phyloP scores from a whole-genome alignment of 2,113 vertebrate genomes.

The Addax nasomaculatus region DNA sequence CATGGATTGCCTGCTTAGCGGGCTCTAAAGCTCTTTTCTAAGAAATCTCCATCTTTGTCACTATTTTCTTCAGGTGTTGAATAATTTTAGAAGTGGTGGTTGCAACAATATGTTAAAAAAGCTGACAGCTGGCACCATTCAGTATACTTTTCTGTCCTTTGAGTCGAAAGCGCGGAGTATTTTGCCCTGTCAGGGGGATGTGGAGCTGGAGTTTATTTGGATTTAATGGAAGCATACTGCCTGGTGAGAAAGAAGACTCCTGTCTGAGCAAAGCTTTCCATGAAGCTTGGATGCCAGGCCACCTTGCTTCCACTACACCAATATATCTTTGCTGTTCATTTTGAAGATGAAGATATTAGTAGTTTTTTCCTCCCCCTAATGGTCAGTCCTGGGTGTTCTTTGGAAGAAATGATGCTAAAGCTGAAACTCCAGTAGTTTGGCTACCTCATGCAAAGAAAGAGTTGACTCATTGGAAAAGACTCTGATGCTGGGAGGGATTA shows the following conservation, averaged over 20 bases:
- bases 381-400: too few species aligned
- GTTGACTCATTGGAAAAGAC: too few species aligned
- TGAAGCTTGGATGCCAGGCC: not conserved
- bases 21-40: conserved; percentile 46
- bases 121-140: conserved; percentile 25
- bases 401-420: too few species aligned
- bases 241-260: not conserved
- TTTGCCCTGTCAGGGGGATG: not conserved
- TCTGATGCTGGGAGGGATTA: too few species aligned
- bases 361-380: not conserved
- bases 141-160: conserved; percentile 47
- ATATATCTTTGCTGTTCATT: not conserved
- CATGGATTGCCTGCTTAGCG: not conserved
- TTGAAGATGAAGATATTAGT: not conserved
- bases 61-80: conserved; percentile 65
- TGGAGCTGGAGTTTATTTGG: conserved; percentile 26
- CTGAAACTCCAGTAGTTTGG: too few species aligned
- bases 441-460: too few species aligned
- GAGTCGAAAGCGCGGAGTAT: conserved; percentile 21
- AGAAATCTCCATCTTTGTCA: conserved; percentile 58
- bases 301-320: not conserved
- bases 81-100: conserved; percentile 67
- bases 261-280: not conserved
- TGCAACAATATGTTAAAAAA: conserved; percentile 28
- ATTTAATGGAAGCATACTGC: not conserved